phyloP scores from a whole-genome alignment of 53 echinoderm and acorn worm species.

The Echinometra lucunter region DNA sequence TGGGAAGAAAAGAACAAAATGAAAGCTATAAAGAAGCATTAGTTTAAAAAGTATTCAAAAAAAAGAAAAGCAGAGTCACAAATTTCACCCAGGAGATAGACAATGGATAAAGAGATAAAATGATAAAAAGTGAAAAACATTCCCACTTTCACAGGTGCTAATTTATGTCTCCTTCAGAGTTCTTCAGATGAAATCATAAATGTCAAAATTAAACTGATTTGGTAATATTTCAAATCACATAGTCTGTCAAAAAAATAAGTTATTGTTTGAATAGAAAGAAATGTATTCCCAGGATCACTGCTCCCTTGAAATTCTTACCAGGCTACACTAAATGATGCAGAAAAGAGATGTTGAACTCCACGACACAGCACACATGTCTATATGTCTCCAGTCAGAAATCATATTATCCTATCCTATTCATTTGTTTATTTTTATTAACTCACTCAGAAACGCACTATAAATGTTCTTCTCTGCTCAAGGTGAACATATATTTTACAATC shows the following conservation, averaged over 20 bases:
- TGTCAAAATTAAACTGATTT: background rate
- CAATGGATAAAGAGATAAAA: background rate
- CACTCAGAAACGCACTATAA: background rate
- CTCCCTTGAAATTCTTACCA: background rate
- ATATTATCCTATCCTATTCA: background rate
- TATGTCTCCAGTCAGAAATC: background rate
- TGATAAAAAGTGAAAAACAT: background rate
- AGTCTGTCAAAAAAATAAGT: background rate
- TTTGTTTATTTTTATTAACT: background rate
- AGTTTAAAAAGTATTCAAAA: background rate
- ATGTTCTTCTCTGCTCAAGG: background rate
- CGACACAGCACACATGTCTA: background rate
- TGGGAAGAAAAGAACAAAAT: background rate
- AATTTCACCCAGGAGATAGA: background rate
- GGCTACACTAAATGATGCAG: background rate
- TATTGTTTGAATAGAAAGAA: background rate
- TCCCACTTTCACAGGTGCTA: conserved; percentile 13
- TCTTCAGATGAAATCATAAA: conserved; percentile 47
- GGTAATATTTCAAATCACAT: background rate
- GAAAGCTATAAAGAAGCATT: background rate
- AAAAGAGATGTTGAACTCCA: background rate
- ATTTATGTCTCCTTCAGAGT: background rate
- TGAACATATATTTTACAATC: background rate
- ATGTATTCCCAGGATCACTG: background rate
- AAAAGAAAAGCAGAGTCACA: background rate